These are phyloP conservation scores for Coreoperca whiteheadi DNA, from an alignment of 2,113 vertebrate species.

Conservation along the genomic window DNA sequence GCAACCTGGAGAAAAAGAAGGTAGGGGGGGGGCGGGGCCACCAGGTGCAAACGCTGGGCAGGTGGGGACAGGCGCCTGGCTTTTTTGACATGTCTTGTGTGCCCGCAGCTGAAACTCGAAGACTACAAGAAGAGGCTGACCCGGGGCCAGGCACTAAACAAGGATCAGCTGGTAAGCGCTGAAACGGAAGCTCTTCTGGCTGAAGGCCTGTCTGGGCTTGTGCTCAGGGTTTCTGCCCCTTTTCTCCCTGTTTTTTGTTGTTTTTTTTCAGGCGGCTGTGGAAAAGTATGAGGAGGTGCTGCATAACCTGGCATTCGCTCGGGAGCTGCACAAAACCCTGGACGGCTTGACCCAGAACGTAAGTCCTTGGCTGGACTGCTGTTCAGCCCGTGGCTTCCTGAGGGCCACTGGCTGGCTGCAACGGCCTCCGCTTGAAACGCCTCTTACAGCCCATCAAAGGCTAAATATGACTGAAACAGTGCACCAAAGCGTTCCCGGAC, in stretches of 20 bases:
- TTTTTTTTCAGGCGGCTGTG: constrained; percentile 90
- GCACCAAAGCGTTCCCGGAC: background rate
- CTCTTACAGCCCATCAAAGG: too few species aligned
- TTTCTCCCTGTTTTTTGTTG: too few species aligned
- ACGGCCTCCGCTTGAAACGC: too few species aligned
- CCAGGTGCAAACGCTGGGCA: background rate
- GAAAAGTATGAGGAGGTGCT: constrained; percentile 94
- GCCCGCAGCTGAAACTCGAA: constrained; percentile 88
- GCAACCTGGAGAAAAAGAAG: constrained; percentile 99
- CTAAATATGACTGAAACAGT: background rate
- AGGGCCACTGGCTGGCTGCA: background rate
- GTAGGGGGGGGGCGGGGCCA: constrained; percentile 71
- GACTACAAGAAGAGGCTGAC: constrained; percentile 88
- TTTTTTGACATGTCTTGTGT: constrained; percentile 8
- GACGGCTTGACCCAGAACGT: constrained; percentile 91
- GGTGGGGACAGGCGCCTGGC: background rate
- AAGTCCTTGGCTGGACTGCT: constrained; percentile 66
- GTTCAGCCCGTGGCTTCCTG: background rate
- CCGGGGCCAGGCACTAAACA: constrained; percentile 86
- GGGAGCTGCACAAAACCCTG: constrained; percentile 94
- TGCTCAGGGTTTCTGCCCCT: too few species aligned
- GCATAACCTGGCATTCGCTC: constrained; percentile 93
- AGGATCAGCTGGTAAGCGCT: constrained; percentile 90
- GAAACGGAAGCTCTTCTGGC: too few species aligned
- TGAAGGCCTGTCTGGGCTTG: too few species aligned